These are phyloP conservation scores for Paradoxurus hermaphroditus DNA, from an alignment of 2,113 vertebrate species.

Conservation along the genomic window DNA sequence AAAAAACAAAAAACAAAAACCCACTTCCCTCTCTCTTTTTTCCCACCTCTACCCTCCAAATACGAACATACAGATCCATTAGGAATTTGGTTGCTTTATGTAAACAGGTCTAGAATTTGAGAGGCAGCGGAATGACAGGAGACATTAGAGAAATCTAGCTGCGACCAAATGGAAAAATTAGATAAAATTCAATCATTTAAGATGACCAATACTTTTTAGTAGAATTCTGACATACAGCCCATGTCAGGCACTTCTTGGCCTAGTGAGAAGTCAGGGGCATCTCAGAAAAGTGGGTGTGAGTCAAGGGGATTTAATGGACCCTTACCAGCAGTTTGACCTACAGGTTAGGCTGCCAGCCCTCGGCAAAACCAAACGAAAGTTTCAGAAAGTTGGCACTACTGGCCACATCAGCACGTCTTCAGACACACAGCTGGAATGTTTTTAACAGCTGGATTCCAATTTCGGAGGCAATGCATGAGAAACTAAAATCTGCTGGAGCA, in stretches of 20 bases:
- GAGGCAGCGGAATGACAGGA: neutral
- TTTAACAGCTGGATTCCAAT: constrained; percentile 7
- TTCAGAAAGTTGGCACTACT: neutral
- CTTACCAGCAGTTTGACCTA: neutral
- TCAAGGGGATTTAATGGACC: neutral
- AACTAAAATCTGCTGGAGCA: neutral
- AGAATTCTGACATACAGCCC: neutral
- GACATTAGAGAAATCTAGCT: neutral
- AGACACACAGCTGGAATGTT: neutral
- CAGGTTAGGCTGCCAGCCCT: neutral
- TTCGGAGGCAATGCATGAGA: neutral
- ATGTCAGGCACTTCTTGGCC: neutral
- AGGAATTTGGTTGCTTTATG: constrained; percentile 1
- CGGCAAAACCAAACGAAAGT: neutral
- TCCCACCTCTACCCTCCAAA: neutral
- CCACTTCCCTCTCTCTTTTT: neutral
- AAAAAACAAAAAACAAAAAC: no score
- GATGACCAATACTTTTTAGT: neutral
- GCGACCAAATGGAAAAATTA: neutral
- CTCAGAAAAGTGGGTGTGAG: neutral
- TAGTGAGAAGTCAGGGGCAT: neutral
- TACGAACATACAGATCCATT: constrained; percentile 41
- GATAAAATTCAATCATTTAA: neutral
- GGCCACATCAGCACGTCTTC: neutral
- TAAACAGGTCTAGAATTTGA: constrained; percentile 5